Evolutionary conservation across 2,888 invertebrate species (phyloP).

Genomic region (Trachelus stipa): DNA sequence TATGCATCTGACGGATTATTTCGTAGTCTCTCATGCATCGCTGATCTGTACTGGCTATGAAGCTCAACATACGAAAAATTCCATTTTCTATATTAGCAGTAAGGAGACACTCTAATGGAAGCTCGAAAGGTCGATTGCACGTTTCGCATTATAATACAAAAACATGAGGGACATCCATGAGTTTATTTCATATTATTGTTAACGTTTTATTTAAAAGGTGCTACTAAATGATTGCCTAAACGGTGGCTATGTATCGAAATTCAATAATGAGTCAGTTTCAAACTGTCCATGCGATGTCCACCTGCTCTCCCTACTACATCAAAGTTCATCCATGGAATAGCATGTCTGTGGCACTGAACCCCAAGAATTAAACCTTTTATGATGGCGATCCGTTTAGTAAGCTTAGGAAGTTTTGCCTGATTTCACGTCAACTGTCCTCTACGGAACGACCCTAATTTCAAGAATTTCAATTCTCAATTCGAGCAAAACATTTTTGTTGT

Average conservation of each 20-base stretch:
- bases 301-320: background rate
- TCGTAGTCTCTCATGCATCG: background rate
- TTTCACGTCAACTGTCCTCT: background rate
- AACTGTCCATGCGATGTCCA: background rate
- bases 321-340: background rate
- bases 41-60: background rate
- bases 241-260: background rate
- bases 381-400: background rate
- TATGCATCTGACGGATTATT: background rate
- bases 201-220: background rate
- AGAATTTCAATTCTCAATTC: background rate
- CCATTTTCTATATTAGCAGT: background rate
- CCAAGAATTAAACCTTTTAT: background rate
- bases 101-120: background rate
- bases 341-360: background rate
- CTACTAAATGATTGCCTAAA: background rate
- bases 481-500: background rate
- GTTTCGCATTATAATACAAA: background rate
- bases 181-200: background rate
- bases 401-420: background rate
- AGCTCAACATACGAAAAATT: too few relatives aligned
- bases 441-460: background rate
- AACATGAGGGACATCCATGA: background rate
- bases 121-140: background rate
- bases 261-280: background rate